Conservation (phyloP, 2,888 invertebrate genomes). For the Brachypterus glaber region DNA sequence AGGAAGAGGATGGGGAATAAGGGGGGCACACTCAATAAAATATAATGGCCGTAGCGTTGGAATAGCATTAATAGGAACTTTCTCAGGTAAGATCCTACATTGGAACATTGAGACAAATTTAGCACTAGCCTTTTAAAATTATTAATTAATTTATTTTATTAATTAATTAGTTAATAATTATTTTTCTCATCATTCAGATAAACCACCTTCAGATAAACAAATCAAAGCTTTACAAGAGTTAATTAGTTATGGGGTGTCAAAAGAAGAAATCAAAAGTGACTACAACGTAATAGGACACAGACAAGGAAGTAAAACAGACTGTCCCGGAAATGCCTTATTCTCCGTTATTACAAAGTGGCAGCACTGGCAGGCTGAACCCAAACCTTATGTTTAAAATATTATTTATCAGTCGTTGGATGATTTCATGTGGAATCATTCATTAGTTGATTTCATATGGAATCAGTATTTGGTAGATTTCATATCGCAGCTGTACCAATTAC, state of each 20-base stretch:
- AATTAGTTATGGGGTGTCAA: not conserved
- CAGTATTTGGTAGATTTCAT: too few species aligned
- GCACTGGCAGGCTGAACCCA: not conserved
- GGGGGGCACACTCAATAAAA: slow-evolving; percentile 50
- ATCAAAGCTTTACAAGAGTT: not conserved
- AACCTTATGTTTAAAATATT: too few species aligned
- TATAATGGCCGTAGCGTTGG: slow-evolving; percentile 54
- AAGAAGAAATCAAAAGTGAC: not conserved
- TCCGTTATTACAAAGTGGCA: not conserved
- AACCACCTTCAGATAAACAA: not conserved
- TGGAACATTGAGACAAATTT: too few species aligned
- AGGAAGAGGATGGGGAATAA: slow-evolving; percentile 53
- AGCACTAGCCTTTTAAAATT: too few species aligned
- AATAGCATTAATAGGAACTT: slow-evolving; percentile 52
- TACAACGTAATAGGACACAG: not conserved
- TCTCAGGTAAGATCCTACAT: slow-evolving; percentile 38
- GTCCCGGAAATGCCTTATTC: not conserved
- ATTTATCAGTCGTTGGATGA: too few species aligned
- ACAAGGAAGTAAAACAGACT: not conserved
- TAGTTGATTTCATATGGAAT: too few species aligned
- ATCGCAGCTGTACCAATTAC: too few species aligned
- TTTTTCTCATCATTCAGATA: too few species aligned
- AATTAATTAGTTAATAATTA: too few species aligned
- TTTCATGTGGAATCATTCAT: too few species aligned
- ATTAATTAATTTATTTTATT: too few species aligned